Percentiles rank a stretch among this genome's conserved stretches.
Evolutionary conservation across 1,140 invertebrate species (phyloP).

Genomic region (Sminthurinus signatus): DNA sequence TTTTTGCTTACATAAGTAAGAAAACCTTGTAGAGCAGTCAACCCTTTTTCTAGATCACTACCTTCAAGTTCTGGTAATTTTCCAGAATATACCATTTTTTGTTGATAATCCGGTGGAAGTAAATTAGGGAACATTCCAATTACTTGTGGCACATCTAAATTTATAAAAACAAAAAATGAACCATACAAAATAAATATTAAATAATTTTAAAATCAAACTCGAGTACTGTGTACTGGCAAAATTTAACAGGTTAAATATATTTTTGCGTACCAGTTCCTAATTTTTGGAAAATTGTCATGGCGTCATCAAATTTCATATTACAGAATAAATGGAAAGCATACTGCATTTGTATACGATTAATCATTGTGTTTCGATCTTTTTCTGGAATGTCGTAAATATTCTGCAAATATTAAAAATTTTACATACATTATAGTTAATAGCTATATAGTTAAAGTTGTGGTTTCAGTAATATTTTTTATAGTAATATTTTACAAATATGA

Average conservation of each 20-base stretch:
- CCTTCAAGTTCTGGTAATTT: constrained; percentile 63
- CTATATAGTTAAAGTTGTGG: no score
- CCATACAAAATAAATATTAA: no score
- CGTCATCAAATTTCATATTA: constrained; percentile 76
- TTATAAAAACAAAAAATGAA: background rate
- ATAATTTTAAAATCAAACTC: background rate
- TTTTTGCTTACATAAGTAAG: constrained; percentile 66
- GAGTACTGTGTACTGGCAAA: background rate
- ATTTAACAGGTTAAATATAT: background rate
- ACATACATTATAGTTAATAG: no score
- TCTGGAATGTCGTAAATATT: constrained; percentile 72
- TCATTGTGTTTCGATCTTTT: constrained; percentile 64
- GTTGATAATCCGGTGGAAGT: constrained; percentile 60
- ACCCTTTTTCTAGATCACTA: constrained; percentile 75
- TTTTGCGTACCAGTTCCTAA: constrained; percentile 60
- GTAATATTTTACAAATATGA: no score
- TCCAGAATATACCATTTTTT: constrained; percentile 53
- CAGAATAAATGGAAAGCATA: constrained; percentile 86
- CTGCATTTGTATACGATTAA: constrained; percentile 79
- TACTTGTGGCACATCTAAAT: constrained; percentile 80
- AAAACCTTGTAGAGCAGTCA: constrained; percentile 84
- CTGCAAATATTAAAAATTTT: no score
- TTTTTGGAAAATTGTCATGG: constrained; percentile 84
- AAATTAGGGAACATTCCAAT: constrained; percentile 89
- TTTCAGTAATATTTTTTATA: no score